These are phyloP conservation scores for Astur gentilis DNA, from an alignment of 2,113 vertebrate species.

Conservation along the genomic window DNA sequence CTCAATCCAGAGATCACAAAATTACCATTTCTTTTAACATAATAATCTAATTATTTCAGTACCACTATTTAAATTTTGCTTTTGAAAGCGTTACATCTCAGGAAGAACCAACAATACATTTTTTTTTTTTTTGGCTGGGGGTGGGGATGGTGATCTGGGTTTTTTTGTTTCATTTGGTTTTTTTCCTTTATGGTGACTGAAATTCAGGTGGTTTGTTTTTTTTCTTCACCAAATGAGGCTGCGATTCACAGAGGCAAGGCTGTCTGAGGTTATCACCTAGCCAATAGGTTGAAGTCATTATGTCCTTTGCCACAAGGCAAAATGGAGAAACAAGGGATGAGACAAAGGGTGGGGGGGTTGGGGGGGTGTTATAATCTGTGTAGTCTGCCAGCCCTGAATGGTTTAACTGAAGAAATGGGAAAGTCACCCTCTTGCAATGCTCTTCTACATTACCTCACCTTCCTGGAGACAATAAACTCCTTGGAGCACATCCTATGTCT, in stretches of 20 bases:
- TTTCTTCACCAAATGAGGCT: background rate
- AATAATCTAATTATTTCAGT: background rate
- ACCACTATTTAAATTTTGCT: background rate
- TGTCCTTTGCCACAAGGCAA: background rate
- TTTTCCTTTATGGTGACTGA: background rate
- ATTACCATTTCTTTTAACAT: background rate
- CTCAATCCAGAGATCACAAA: background rate
- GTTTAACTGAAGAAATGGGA: background rate
- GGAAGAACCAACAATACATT: background rate
- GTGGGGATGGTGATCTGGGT: background rate
- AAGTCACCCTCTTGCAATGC: background rate
- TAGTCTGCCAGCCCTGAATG: background rate
- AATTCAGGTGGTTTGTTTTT: background rate
- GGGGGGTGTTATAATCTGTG: background rate
- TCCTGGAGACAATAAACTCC: background rate
- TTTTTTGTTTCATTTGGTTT: rapidly evolving
- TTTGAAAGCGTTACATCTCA: background rate
- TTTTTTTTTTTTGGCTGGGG: background rate
- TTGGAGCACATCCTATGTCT: background rate
- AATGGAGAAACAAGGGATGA: background rate
- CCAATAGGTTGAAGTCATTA: background rate
- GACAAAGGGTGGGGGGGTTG: background rate
- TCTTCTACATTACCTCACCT: background rate
- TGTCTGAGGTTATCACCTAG: background rate
- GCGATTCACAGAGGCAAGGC: background rate